Evolutionary conservation across 2,797 vertebrate species (phyloP).

Genomic region (Peromyscus attwateri): DNA sequence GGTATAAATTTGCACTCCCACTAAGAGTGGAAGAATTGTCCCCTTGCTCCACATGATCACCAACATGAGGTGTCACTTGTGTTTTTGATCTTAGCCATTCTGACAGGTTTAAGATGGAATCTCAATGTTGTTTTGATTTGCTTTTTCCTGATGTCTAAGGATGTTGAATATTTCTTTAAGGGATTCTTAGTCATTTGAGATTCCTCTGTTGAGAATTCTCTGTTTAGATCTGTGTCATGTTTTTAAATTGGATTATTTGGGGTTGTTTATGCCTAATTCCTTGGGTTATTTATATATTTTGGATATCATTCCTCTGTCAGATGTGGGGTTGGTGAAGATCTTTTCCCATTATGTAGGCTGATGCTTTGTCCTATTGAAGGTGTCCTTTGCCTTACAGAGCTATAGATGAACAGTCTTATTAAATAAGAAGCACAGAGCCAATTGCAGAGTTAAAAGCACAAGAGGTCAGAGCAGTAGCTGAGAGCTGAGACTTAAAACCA

Average conservation of each 20-base stretch:
- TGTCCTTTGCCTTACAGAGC: neutral
- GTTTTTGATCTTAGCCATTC: neutral
- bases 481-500: too few relatives aligned
- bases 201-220: neutral
- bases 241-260: neutral
- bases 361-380: neutral
- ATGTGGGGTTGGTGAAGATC: neutral
- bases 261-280: neutral
- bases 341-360: neutral
- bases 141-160: neutral
- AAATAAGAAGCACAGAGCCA: too few relatives aligned
- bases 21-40: accelerated
- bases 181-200: neutral
- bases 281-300: neutral
- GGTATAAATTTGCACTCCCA: neutral
- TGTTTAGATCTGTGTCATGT: neutral
- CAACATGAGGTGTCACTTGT: neutral
- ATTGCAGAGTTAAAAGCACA: too few relatives aligned
- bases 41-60: neutral
- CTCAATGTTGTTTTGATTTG: neutral
- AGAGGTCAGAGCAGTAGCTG: too few relatives aligned
- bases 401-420: too few relatives aligned
- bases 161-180: neutral
- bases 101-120: neutral
- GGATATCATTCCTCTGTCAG: neutral